Evolutionary conservation across 2,113 vertebrate species (phyloP).

Genomic region (Alaudala cheleensis): DNA sequence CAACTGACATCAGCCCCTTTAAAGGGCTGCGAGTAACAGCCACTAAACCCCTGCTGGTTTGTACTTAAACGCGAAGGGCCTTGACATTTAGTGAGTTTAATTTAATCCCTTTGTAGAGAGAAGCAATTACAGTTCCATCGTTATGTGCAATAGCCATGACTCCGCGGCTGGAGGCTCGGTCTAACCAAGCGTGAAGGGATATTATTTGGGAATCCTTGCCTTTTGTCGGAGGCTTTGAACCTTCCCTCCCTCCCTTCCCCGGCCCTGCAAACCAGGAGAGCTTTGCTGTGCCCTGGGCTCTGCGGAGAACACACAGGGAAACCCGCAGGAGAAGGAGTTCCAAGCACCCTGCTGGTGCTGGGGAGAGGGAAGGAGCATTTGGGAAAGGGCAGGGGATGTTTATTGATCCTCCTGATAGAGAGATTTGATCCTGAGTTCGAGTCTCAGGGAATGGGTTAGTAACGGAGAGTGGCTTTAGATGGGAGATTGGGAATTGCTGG

Average conservation of each 20-base stretch:
- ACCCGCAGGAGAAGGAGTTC: not conserved
- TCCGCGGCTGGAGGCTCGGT: not conserved
- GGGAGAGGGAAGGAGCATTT: not conserved
- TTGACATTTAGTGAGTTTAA: slow-evolving; percentile 51
- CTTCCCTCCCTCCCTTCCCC: not conserved
- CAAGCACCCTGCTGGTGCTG: not conserved
- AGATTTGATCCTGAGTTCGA: not conserved
- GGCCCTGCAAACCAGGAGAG: not conserved
- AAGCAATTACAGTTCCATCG: slow-evolving; percentile 52
- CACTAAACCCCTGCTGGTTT: not conserved
- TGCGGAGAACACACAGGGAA: not conserved
- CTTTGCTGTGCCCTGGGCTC: not conserved
- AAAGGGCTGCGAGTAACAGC: not conserved
- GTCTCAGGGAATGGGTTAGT: accelerated
- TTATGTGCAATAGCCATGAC: not conserved
- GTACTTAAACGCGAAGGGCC: slow-evolving; percentile 26
- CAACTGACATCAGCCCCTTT: not conserved
- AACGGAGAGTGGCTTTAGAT: accelerated
- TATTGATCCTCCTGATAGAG: accelerated
- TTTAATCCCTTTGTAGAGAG: slow-evolving; percentile 38
- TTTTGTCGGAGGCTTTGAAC: not conserved
- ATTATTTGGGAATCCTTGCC: slow-evolving; percentile 1
- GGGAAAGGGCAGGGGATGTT: not conserved
- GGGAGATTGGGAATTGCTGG: not conserved
- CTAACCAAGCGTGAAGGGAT: not conserved